A percentile compares a stretch with the other conserved stretches of the same genome.
Evolutionary conservation across 2,888 invertebrate species (phyloP).

Genomic region (Venustoraphidia nigricollis): DNA sequence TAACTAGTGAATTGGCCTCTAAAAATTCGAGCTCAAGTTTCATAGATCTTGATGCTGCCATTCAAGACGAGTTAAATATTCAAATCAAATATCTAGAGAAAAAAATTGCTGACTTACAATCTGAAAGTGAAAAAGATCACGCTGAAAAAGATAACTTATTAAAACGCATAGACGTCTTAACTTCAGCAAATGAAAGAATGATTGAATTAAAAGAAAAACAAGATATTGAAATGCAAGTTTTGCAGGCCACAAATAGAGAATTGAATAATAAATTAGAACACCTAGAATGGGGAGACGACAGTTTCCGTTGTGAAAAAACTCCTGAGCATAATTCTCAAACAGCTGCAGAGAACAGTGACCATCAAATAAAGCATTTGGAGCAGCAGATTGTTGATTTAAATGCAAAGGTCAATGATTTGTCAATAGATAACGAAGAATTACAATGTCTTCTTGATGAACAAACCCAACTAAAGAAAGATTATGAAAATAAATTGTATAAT

Average conservation of each 20-base stretch:
- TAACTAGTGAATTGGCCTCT: slow-evolving; percentile 36
- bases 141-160: slow-evolving; percentile 50
- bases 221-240: slow-evolving; percentile 57
- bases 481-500: slow-evolving; percentile 17
- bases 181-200: slow-evolving; percentile 59
- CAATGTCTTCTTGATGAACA: slow-evolving; percentile 39
- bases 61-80: slow-evolving; percentile 63
- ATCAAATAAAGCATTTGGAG: slow-evolving; percentile 8
- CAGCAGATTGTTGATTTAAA: slow-evolving; percentile 33
- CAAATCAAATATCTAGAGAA: slow-evolving; percentile 53
- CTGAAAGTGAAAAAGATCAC: slow-evolving; percentile 41
- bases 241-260: slow-evolving; percentile 56
- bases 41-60: slow-evolving; percentile 56
- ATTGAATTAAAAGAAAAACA: slow-evolving; percentile 68
- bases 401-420: slow-evolving; percentile 38
- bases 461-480: slow-evolving; percentile 21
- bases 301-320: slow-evolving; percentile 10
- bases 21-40: slow-evolving; percentile 34
- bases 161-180: slow-evolving; percentile 58
- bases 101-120: slow-evolving; percentile 38
- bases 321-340: neutral
- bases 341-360: neutral
- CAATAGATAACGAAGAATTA: slow-evolving; percentile 43
- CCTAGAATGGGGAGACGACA: slow-evolving; percentile 33
- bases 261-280: slow-evolving; percentile 46